Percentiles rank a stretch among this genome's conserved stretches.
Evolutionary conservation across 2,888 invertebrate species (phyloP).

Genomic region (Syritta pipiens): DNA sequence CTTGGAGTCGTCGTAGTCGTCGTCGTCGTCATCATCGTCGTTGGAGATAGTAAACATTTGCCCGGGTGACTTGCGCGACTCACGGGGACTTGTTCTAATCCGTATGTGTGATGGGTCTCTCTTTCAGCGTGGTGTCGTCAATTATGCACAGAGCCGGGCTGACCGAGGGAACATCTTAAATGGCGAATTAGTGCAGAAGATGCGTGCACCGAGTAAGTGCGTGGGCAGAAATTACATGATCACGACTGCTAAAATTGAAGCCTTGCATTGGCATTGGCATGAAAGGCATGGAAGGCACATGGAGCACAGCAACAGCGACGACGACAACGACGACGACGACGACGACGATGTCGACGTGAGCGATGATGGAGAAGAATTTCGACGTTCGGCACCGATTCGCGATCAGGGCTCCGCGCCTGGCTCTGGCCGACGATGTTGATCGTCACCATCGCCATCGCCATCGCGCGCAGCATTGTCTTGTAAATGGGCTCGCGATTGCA

Average conservation of each 20-base stretch:
- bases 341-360: slow-evolving; percentile 40
- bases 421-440: slow-evolving; percentile 30
- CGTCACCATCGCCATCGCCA: slow-evolving; percentile 54
- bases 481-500: slow-evolving; percentile 64
- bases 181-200: slow-evolving; percentile 69
- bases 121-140: slow-evolving; percentile 41
- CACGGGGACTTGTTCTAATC: slow-evolving; percentile 60
- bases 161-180: slow-evolving; percentile 66
- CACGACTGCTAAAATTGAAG: slow-evolving; percentile 77
- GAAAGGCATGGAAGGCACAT: slow-evolving; percentile 10
- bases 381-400: slow-evolving; percentile 25
- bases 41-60: slow-evolving; percentile 45
- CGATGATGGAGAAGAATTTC: slow-evolving; percentile 56
- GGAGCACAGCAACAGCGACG: slow-evolving; percentile 24
- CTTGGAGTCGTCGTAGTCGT: slow-evolving; percentile 26
- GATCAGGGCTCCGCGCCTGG: slow-evolving; percentile 17
- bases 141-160: slow-evolving; percentile 44
- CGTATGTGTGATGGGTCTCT: slow-evolving; percentile 41
- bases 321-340: slow-evolving; percentile 41
- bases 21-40: neutral
- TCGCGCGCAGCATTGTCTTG: slow-evolving; percentile 49
- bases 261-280: slow-evolving; percentile 36
- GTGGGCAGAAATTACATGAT: slow-evolving; percentile 79
- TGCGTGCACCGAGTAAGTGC: slow-evolving; percentile 72
- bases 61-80: too few relatives aligned